Percentiles rank a stretch among this genome's conserved stretches.
phyloP scores from a whole-genome alignment of 2,888 invertebrate genomes.

The Iphiclides podalirius region DNA sequence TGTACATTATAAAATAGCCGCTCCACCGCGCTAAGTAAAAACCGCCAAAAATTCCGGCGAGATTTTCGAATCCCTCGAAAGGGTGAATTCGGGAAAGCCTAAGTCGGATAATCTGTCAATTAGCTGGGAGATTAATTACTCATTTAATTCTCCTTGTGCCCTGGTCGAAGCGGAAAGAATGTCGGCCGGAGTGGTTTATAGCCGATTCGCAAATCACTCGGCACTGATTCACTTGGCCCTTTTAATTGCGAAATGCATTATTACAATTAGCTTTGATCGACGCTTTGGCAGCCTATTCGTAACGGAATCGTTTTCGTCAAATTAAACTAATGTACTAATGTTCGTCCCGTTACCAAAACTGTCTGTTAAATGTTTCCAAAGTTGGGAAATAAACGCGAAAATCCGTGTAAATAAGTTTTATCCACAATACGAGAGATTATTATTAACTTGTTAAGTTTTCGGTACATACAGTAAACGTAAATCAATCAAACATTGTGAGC shows the following conservation, averaged over 20 bases:
- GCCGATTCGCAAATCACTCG: not conserved
- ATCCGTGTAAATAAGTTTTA: no score
- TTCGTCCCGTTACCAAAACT: no score
- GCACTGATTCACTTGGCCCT: not conserved
- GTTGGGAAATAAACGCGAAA: no score
- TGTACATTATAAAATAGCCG: conserved; percentile 8
- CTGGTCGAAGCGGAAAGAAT: conserved; percentile 13
- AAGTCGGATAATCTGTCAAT: conserved; percentile 40
- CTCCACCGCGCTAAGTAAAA: conserved; percentile 14
- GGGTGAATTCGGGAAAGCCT: conserved; percentile 31
- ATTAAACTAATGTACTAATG: no score
- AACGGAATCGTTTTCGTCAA: no score
- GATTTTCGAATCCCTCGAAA: conserved; percentile 25
- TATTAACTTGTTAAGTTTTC: no score
- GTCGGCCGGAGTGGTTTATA: not conserved
- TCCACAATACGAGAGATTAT: no score
- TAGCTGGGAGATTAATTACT: conserved; percentile 38
- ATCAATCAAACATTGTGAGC: no score
- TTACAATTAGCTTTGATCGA: no score
- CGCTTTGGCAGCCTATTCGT: no score
- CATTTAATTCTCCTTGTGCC: conserved; percentile 28
- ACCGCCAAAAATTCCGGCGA: conserved; percentile 16
- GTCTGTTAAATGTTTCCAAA: not conserved
- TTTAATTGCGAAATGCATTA: not conserved
- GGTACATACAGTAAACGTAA: no score